Percentiles rank a stretch among this genome's conserved stretches.
phyloP scores from a whole-genome alignment of 2,797 vertebrate genomes.

The Myiothlypis coronata region DNA sequence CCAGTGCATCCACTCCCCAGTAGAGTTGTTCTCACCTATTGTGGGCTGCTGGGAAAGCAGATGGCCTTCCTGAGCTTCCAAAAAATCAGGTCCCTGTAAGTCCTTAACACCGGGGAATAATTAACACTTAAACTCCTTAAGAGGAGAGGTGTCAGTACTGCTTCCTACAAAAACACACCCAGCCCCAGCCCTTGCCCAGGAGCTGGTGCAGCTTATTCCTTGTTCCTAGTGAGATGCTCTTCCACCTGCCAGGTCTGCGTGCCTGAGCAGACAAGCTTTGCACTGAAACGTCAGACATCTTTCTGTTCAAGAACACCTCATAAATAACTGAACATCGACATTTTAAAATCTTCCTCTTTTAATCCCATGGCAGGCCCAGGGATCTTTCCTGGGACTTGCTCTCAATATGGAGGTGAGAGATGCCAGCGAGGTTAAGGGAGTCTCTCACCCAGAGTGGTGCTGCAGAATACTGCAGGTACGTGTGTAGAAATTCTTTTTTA shows the following conservation, averaged over 20 bases:
- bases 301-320: not conserved
- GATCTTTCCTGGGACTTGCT: not conserved
- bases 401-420: not conserved
- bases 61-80: slow-evolving; percentile 23
- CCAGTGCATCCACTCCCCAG: not conserved
- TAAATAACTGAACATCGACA: fast-evolving
- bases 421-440: fast-evolving
- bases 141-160: not conserved
- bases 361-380: fast-evolving
- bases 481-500: not conserved
- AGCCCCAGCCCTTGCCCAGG: not conserved
- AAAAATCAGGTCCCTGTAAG: not conserved
- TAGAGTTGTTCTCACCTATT: not conserved
- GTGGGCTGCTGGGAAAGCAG: slow-evolving; percentile 28
- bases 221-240: not conserved
- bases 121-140: slow-evolving; percentile 5
- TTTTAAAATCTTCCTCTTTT: not conserved
- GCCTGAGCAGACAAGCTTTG: not conserved
- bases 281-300: not conserved
- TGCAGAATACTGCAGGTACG: not conserved
- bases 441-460: not conserved
- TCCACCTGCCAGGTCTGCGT: not conserved
- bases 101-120: not conserved
- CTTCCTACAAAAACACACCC: not conserved
- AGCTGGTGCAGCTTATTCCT: not conserved